Percentiles rank a stretch among this genome's conserved stretches.
Conservation (phyloP, 2,888 invertebrate genomes). For the Physocephala rufipes region DNA sequence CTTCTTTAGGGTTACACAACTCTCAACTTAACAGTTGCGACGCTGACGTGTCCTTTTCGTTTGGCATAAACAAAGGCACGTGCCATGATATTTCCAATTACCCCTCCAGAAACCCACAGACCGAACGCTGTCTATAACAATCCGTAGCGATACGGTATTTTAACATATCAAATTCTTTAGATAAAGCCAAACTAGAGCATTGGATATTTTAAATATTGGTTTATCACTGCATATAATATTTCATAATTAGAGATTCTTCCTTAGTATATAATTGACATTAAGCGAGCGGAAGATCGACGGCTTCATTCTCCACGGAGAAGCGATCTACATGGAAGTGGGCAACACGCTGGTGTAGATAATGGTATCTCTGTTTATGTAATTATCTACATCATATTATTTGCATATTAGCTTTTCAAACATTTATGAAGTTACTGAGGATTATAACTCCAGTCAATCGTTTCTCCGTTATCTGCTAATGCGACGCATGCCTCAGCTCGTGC, state of each 20-base stretch:
- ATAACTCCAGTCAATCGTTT: background rate
- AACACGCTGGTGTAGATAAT: conserved; percentile 53
- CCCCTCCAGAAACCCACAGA: conserved; percentile 11
- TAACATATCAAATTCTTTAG: conserved; percentile 60
- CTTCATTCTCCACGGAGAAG: background rate
- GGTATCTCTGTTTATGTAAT: conserved; percentile 55
- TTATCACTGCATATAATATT: conserved; percentile 50
- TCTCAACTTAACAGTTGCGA: conserved; percentile 52
- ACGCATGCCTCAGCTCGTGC: background rate
- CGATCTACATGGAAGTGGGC: conserved; percentile 24
- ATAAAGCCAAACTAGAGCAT: conserved; percentile 55
- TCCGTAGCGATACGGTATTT: conserved; percentile 32
- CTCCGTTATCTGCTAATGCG: background rate
- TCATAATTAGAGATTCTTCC: conserved; percentile 57
- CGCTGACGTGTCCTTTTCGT: conserved; percentile 55
- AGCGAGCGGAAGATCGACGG: conserved; percentile 28
- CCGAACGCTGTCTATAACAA: background rate
- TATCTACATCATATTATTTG: conserved; percentile 55
- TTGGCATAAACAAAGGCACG: conserved; percentile 65
- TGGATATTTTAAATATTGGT: conserved; percentile 57
- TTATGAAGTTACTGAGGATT: background rate
- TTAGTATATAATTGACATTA: conserved; percentile 57
- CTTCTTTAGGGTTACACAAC: conserved; percentile 52
- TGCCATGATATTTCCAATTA: conserved; percentile 47
- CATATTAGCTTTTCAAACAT: conserved; percentile 33